A percentile compares a stretch with the other conserved stretches of the same genome.
These are phyloP conservation scores for Eilema griseolum DNA, from an alignment of 2,888 invertebrate genomes.

Conservation along the genomic window DNA sequence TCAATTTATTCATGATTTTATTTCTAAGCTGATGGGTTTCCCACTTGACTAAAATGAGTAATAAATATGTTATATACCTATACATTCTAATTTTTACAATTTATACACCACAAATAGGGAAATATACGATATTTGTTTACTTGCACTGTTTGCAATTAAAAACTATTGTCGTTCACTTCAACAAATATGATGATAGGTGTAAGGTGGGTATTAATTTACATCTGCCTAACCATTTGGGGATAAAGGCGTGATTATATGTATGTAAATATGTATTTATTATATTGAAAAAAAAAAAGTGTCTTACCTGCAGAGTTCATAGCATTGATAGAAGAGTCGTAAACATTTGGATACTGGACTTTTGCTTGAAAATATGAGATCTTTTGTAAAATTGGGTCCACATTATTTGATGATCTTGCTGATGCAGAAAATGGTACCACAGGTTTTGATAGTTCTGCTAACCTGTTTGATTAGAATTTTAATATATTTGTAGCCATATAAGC, in stretches of 20 bases:
- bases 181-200: too few species aligned
- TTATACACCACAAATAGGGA: too few species aligned
- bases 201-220: too few species aligned
- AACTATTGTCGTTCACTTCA: not conserved
- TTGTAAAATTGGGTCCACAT: slow-evolving; percentile 70
- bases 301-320: slow-evolving; percentile 89
- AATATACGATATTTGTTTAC: too few species aligned
- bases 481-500: not conserved
- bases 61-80: too few species aligned
- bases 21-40: too few species aligned
- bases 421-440: slow-evolving; percentile 83
- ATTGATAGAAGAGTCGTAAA: slow-evolving; percentile 93
- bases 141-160: too few species aligned
- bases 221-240: too few species aligned
- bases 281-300: not conserved
- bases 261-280: not conserved
- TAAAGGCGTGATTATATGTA: too few species aligned
- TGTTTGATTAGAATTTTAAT: slow-evolving; percentile 49
- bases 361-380: slow-evolving; percentile 81
- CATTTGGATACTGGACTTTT: slow-evolving; percentile 92
- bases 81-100: too few species aligned
- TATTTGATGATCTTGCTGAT: slow-evolving; percentile 64
- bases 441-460: slow-evolving; percentile 77
- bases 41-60: too few species aligned
- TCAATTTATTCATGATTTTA: too few species aligned